phyloP scores from a whole-genome alignment of 2,888 invertebrate species.

The Amblyjoppa proteus region DNA sequence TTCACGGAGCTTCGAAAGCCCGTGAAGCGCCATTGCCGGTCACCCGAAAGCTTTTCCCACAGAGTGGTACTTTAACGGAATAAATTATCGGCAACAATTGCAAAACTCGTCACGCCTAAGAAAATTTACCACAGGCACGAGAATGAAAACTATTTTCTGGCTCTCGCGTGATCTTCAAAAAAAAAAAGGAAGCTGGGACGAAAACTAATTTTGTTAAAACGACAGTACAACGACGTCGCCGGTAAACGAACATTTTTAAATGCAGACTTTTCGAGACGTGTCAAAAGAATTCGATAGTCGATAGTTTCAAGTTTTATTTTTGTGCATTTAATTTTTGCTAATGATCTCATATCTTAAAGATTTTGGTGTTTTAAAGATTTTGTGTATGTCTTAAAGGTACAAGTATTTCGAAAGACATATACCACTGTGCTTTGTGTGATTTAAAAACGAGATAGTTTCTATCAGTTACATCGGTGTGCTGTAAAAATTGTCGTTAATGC shows the following conservation, averaged over 20 bases:
- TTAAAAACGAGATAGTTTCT: background rate
- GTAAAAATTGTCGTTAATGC: background rate
- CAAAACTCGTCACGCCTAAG: no score
- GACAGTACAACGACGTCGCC: no score
- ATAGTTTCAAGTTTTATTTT: background rate
- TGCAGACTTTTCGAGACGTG: background rate
- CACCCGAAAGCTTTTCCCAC: slow-evolving; percentile 21
- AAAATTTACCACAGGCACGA: background rate
- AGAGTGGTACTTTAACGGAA: background rate
- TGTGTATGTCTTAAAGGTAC: background rate
- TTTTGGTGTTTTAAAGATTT: background rate
- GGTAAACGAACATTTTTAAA: background rate
- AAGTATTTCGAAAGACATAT: background rate
- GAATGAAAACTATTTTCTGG: background rate
- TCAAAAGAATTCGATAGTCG: background rate
- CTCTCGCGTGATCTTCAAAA: background rate
- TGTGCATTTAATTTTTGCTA: background rate
- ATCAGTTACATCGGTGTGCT: background rate
- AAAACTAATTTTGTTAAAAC: no score
- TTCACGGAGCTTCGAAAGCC: background rate
- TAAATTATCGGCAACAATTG: background rate
- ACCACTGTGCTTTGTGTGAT: background rate
- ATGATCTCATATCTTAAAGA: background rate
- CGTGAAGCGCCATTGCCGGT: background rate
- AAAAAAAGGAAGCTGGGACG: background rate